Percentiles rank a stretch among this genome's conserved stretches.
These are phyloP conservation scores for Aspiorhynchus laticeps DNA, from an alignment of 2,113 vertebrate genomes.

Conservation along the genomic window DNA sequence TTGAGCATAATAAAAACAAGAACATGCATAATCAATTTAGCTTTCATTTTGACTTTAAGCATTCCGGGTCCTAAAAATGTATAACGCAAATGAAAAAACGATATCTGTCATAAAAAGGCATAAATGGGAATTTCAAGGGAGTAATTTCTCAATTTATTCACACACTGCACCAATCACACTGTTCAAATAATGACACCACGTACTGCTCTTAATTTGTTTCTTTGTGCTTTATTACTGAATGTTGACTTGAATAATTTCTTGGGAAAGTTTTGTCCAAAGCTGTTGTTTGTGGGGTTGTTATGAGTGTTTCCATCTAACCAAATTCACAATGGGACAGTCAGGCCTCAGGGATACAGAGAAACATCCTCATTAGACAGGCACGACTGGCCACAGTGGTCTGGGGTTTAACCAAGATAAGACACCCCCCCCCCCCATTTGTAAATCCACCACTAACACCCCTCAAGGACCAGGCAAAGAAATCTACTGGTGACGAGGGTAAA, in stretches of 20 bases:
- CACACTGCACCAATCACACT: background rate
- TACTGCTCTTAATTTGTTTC: background rate
- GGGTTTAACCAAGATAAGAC: conserved; percentile 60
- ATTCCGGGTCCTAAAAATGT: background rate
- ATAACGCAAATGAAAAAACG: background rate
- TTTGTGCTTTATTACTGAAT: background rate
- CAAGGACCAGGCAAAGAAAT: conserved; percentile 44
- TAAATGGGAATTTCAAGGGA: background rate
- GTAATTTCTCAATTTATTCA: background rate
- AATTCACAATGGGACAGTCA: background rate
- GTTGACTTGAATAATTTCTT: background rate
- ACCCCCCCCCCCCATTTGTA: conserved; percentile 15
- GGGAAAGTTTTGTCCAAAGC: background rate
- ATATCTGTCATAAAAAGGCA: background rate
- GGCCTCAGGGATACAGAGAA: conserved; percentile 48
- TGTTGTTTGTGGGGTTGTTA: background rate
- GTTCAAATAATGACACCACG: background rate
- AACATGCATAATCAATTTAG: too few relatives aligned
- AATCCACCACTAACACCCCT: conserved; percentile 41
- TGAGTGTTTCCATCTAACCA: background rate
- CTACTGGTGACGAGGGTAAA: conserved; percentile 55
- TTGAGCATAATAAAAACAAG: too few relatives aligned
- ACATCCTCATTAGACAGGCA: conserved; percentile 64
- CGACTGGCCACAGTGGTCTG: conserved; percentile 58
- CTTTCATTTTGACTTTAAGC: too few relatives aligned